Conservation (phyloP, 2,113 vertebrate species). For the Microcebus ravelobensis region DNA sequence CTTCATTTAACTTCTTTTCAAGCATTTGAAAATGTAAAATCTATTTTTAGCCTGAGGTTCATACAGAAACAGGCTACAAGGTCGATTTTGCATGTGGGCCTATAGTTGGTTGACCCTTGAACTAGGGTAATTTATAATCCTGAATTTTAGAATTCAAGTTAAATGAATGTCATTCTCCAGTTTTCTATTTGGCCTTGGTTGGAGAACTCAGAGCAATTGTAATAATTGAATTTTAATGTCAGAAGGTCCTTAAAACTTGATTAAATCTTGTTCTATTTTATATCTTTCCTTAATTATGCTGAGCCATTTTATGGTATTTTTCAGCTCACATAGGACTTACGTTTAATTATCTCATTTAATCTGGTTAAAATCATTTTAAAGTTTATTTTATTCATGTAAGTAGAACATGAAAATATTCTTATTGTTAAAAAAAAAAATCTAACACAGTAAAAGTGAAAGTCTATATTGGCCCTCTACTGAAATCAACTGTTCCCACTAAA, state of each 20-base stretch:
- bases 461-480: not conserved
- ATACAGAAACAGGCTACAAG: not conserved
- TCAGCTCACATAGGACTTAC: not conserved
- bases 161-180: not conserved
- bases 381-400: not conserved
- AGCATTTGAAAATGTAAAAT: not conserved
- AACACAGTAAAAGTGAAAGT: not conserved
- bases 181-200: not conserved
- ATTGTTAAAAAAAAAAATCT: not conserved
- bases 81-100: not conserved
- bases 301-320: not conserved
- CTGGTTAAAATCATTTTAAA: conserved; percentile 42
- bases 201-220: not conserved
- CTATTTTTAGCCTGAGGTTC: not conserved
- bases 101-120: not conserved
- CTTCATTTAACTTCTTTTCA: not conserved
- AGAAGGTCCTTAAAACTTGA: conserved; percentile 23
- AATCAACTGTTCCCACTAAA: not conserved
- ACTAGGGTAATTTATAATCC: not conserved
- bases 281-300: conserved; percentile 29
- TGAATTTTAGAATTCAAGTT: not conserved
- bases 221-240: conserved; percentile 42
- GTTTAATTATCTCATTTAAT: conserved; percentile 26
- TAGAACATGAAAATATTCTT: conserved; percentile 5
- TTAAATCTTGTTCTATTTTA: not conserved